These are phyloP conservation scores for Intellagama lesueurii DNA, from an alignment of 2,797 vertebrate genomes.

Conservation along the genomic window DNA sequence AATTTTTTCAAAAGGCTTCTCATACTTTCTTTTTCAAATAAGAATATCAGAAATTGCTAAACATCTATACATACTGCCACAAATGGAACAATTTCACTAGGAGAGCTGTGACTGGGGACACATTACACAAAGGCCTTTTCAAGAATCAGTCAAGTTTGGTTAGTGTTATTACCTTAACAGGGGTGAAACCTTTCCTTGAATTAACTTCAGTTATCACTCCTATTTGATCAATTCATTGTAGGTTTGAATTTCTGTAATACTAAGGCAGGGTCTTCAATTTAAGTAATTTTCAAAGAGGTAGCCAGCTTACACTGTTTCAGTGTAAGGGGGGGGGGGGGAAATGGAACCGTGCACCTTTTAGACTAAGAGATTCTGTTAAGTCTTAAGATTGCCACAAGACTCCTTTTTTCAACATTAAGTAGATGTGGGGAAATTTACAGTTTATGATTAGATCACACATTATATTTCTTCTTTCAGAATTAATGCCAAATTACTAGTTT, in stretches of 20 bases:
- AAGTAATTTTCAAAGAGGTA: too few relatives aligned
- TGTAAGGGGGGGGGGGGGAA: too few relatives aligned
- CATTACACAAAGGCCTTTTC: not conserved
- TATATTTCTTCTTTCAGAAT: conserved; percentile 25
- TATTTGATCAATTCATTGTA: too few relatives aligned
- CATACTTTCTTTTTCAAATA: not conserved
- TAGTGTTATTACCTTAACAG: not conserved
- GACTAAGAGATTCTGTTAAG: too few relatives aligned
- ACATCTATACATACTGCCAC: not conserved
- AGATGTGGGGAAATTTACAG: not conserved
- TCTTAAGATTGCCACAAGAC: too few relatives aligned
- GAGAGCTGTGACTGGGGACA: not conserved
- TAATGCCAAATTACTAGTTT: conserved; percentile 16
- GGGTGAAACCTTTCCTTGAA: not conserved
- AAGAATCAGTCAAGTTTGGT: not conserved
- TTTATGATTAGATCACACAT: not conserved
- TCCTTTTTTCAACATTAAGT: not conserved
- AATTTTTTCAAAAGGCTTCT: not conserved
- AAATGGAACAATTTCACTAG: not conserved
- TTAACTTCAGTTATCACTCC: too few relatives aligned
- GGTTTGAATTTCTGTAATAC: too few relatives aligned
- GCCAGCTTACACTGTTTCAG: too few relatives aligned
- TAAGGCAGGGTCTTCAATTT: too few relatives aligned
- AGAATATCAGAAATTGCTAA: not conserved
- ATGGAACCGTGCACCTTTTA: too few relatives aligned